These are phyloP conservation scores for Origma solitaria DNA, from an alignment of 2,113 vertebrate species.

Conservation along the genomic window DNA sequence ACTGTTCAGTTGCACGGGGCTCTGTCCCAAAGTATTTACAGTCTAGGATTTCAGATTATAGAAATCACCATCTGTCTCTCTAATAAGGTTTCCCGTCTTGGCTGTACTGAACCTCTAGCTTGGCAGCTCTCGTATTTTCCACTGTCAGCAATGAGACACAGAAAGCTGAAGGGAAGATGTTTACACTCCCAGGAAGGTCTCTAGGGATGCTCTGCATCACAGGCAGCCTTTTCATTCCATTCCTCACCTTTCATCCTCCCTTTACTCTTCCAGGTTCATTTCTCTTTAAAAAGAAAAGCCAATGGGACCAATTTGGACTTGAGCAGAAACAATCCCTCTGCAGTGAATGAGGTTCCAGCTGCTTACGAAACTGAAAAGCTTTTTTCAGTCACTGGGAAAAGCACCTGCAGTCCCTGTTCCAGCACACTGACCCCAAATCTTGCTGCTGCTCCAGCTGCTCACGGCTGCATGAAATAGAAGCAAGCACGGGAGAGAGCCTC, in stretches of 20 bases:
- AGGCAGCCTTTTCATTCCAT: not conserved
- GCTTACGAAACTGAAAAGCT: not conserved
- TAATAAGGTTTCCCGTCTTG: not conserved
- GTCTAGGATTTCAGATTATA: not conserved
- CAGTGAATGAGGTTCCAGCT: not conserved
- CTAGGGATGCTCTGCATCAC: not conserved
- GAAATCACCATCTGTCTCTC: not conserved
- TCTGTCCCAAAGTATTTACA: not conserved
- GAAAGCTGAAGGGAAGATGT: not conserved
- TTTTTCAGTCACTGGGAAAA: not conserved
- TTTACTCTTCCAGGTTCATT: not conserved
- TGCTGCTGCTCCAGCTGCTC: accelerated
- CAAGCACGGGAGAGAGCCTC: not conserved
- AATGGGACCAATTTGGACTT: not conserved
- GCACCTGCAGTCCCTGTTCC: not conserved
- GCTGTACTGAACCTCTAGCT: not conserved
- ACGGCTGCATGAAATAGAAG: not conserved
- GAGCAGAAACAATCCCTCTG: not conserved
- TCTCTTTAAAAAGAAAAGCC: not conserved
- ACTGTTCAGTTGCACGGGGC: not conserved
- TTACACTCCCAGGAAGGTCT: not conserved
- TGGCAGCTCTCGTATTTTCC: not conserved
- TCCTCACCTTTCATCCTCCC: not conserved
- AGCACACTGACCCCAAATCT: not conserved
- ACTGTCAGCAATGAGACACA: not conserved